A percentile compares a stretch with the other conserved stretches of the same genome.
Evolutionary conservation across 2,797 vertebrate genomes (phyloP).

Genomic region (Pempheris klunzingeri): DNA sequence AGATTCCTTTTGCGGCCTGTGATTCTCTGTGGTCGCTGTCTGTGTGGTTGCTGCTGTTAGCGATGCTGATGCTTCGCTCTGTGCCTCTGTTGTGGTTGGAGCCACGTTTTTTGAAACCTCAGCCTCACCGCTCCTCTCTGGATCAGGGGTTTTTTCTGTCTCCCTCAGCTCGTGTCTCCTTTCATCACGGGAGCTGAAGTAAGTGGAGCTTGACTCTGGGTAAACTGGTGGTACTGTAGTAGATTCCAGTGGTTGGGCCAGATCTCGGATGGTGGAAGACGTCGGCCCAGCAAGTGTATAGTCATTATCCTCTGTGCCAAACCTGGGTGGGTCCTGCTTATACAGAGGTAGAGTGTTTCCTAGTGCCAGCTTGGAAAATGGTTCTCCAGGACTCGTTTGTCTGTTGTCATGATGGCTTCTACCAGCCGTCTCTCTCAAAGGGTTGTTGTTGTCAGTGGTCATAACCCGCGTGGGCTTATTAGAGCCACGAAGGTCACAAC

Average conservation of each 20-base stretch:
- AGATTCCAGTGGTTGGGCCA: constrained; percentile 62
- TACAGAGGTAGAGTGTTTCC: constrained; percentile 76
- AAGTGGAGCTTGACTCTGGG: constrained; percentile 53
- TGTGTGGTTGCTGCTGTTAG: constrained; percentile 49
- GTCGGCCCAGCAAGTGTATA: constrained; percentile 65
- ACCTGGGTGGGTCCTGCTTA: constrained; percentile 73
- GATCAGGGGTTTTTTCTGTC: constrained; percentile 40
- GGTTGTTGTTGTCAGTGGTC: constrained; percentile 78
- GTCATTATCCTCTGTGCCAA: constrained; percentile 81
- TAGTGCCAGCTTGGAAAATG: constrained; percentile 58
- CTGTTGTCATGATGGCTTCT: constrained; percentile 84
- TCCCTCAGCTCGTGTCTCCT: constrained; percentile 68
- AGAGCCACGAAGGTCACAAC: constrained; percentile 74
- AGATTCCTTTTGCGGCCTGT: constrained; percentile 47
- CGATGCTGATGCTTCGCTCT: constrained; percentile 46
- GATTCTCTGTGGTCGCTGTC: constrained; percentile 49
- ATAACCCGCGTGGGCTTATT: constrained; percentile 69
- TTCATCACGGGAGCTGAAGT: constrained; percentile 49
- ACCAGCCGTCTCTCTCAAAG: constrained; percentile 81
- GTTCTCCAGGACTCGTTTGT: constrained; percentile 81
- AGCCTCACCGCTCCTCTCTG: constrained; percentile 35
- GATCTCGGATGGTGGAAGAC: constrained; percentile 59
- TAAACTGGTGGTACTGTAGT: constrained; percentile 39
- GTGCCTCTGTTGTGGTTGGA: constrained; percentile 43
- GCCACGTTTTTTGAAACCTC: constrained; percentile 38